phyloP scores from a whole-genome alignment of 2,113 vertebrate genomes.

The Emydocephalus ijimae region DNA sequence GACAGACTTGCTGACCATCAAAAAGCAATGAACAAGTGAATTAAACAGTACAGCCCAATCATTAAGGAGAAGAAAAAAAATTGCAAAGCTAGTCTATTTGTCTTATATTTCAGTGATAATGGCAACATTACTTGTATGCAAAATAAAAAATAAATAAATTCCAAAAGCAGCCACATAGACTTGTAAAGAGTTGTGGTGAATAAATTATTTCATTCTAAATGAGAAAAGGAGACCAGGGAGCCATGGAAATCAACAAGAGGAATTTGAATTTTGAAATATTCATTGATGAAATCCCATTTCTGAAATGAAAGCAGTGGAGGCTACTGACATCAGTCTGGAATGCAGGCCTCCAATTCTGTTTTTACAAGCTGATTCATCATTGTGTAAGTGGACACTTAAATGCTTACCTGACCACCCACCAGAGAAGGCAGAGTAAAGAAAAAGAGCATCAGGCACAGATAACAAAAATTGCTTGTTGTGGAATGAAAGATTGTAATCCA shows the following conservation, averaged over 20 bases:
- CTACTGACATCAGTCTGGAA: constrained; percentile 15
- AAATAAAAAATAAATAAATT: neutral
- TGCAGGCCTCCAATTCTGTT: constrained; percentile 1
- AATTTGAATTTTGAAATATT: neutral
- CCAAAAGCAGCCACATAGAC: neutral
- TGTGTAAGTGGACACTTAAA: neutral
- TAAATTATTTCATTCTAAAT: neutral
- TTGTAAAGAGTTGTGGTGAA: neutral
- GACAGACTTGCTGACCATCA: neutral
- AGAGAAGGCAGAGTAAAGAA: neutral
- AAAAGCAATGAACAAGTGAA: neutral
- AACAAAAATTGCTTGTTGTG: neutral
- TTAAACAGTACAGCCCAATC: neutral
- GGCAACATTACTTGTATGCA: neutral
- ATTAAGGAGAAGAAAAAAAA: neutral
- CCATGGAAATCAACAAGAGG: neutral
- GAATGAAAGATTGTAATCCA: neutral
- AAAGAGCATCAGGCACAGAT: neutral
- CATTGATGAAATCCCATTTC: neutral
- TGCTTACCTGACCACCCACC: constrained; percentile 22
- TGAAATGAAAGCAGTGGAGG: neutral
- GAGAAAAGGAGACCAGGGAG: neutral
- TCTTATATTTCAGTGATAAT: neutral
- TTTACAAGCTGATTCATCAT: constrained; percentile 5
- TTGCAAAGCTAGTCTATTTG: neutral